These are phyloP conservation scores for Carpatolechia fugitivella DNA, from an alignment of 2,888 invertebrate species.

Conservation along the genomic window DNA sequence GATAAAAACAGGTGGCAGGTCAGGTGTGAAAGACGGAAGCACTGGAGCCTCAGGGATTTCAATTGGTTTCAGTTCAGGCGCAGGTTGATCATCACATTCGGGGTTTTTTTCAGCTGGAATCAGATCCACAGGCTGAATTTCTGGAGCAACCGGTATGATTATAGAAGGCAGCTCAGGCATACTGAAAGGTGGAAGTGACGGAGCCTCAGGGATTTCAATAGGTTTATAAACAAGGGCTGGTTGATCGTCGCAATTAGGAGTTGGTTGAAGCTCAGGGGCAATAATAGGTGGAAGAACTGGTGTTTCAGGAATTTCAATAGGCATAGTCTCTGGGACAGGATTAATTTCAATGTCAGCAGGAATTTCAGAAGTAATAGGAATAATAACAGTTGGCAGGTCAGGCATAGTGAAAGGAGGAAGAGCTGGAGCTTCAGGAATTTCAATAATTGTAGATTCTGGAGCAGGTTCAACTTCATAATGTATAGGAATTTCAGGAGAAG, in stretches of 20 bases:
- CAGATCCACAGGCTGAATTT: not conserved
- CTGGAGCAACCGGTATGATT: slow-evolving; percentile 7
- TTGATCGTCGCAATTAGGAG: not conserved
- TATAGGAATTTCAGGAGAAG: not conserved
- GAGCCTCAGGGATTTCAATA: slow-evolving; percentile 22
- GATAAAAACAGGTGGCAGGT: not conserved
- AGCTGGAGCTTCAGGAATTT: slow-evolving; percentile 15
- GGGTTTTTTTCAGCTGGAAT: not conserved
- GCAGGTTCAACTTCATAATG: not conserved
- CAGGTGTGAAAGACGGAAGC: not conserved
- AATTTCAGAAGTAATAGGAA: not conserved
- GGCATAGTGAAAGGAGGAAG: not conserved
- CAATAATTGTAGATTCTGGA: not conserved
- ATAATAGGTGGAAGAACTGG: not conserved
- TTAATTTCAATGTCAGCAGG: not conserved
- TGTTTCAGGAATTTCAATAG: not conserved
- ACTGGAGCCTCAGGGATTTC: not conserved
- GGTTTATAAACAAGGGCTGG: not conserved
- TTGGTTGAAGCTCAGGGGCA: not conserved
- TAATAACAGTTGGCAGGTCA: not conserved
- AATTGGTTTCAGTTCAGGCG: not conserved
- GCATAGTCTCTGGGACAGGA: not conserved
- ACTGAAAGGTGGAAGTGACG: slow-evolving; percentile 19
- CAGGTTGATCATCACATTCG: not conserved
- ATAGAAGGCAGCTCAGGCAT: slow-evolving; percentile 16